These are phyloP conservation scores for Eudemis profundana DNA, from an alignment of 2,888 invertebrate species.

Conservation along the genomic window DNA sequence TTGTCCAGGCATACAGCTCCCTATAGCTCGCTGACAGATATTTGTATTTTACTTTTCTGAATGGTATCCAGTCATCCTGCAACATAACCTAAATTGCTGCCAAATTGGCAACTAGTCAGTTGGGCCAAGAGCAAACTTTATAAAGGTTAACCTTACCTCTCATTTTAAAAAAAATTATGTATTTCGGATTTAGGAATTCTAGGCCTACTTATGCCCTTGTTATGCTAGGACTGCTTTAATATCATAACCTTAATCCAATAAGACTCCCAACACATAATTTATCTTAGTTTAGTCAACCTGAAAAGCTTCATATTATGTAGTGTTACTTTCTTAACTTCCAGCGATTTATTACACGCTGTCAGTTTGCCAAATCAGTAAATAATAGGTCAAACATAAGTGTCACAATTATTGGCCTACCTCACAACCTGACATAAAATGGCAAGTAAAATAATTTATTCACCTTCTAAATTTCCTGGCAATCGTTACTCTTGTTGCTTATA, in stretches of 20 bases:
- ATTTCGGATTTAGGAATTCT: conserved; percentile 18
- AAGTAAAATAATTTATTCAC: neutral
- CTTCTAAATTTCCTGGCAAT: neutral
- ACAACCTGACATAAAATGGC: conserved; percentile 4
- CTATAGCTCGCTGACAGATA: too few species aligned
- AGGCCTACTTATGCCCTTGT: neutral
- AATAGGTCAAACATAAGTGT: conserved; percentile 7
- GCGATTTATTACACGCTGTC: neutral
- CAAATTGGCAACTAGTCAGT: conserved; percentile 25
- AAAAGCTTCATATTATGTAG: neutral
- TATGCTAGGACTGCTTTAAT: neutral
- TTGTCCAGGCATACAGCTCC: too few species aligned
- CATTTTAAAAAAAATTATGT: neutral
- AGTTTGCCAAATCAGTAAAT: neutral
- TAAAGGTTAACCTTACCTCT: neutral
- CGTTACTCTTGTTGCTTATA: conserved; percentile 1
- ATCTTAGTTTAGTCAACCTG: neutral
- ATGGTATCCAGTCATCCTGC: conserved; percentile 5
- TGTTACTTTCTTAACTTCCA: neutral
- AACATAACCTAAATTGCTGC: conserved; percentile 26
- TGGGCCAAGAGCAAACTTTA: neutral
- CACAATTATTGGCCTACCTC: conserved; percentile 19
- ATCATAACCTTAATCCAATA: conserved; percentile 9
- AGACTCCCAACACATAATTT: neutral
- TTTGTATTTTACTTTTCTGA: too few species aligned